These are phyloP conservation scores for Drosophila lacicola DNA, from an alignment of 2,888 invertebrate genomes.

Conservation along the genomic window DNA sequence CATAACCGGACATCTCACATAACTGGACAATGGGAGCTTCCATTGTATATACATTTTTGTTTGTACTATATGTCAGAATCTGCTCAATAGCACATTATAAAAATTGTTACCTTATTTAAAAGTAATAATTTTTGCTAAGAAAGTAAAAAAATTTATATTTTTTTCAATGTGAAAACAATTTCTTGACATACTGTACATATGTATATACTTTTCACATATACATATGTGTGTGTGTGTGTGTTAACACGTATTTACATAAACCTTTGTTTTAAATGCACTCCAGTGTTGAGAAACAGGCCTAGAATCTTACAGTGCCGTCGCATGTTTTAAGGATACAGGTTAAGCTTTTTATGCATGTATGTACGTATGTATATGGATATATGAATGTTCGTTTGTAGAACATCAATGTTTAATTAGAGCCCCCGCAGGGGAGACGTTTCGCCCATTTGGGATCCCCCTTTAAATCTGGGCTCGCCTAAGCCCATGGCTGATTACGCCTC, in stretches of 20 bases:
- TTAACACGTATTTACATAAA: not conserved
- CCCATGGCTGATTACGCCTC: slow-evolving; percentile 19
- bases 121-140: too few relatives aligned
- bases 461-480: slow-evolving; percentile 7
- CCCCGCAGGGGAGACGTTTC: not conserved
- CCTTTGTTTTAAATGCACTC: not conserved
- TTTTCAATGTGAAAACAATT: too few relatives aligned
- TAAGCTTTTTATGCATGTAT: not conserved
- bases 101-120: too few relatives aligned
- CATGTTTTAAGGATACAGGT: not conserved
- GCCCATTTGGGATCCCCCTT: slow-evolving; percentile 1
- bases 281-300: not conserved
- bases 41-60: not conserved
- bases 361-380: not conserved
- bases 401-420: not conserved
- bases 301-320: not conserved
- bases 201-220: not conserved
- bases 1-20: too few relatives aligned
- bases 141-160: too few relatives aligned
- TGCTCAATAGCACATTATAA: not conserved
- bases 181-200: too few relatives aligned
- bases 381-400: not conserved
- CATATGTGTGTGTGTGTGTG: not conserved
- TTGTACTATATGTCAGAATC: not conserved
- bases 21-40: too few relatives aligned